These are phyloP conservation scores for Prionailurus bengalensis DNA, from an alignment of 2,113 vertebrate species.

Conservation along the genomic window DNA sequence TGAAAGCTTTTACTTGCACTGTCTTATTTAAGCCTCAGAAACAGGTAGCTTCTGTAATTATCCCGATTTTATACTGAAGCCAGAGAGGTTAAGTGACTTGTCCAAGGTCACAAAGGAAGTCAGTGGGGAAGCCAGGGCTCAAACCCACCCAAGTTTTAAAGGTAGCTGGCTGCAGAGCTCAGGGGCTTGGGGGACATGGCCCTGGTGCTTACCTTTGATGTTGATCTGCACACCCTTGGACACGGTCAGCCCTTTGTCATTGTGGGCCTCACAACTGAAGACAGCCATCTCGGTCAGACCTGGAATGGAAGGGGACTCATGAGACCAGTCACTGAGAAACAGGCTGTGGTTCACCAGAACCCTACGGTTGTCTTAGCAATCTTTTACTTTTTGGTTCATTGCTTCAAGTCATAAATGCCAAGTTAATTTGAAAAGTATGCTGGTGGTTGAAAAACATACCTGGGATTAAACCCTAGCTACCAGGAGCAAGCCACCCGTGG, in stretches of 20 bases:
- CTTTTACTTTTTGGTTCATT: neutral
- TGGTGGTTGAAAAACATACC: neutral
- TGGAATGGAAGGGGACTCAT: conserved; percentile 30
- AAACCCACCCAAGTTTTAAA: too few species aligned
- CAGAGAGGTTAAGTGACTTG: neutral
- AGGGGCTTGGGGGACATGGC: rapidly evolving
- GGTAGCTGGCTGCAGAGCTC: neutral
- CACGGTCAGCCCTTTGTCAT: conserved; percentile 92
- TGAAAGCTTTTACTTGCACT: neutral
- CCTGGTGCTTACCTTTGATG: conserved; percentile 92
- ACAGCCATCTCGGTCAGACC: conserved; percentile 90
- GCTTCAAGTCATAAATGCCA: neutral
- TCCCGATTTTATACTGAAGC: neutral
- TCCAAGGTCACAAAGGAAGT: neutral
- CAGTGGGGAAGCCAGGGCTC: neutral
- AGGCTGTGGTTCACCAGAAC: neutral
- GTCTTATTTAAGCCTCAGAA: neutral
- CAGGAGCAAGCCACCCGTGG: neutral
- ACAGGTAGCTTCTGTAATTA: neutral
- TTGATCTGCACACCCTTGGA: conserved; percentile 92
- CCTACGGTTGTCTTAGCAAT: rapidly evolving
- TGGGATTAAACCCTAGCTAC: neutral
- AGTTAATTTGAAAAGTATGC: neutral
- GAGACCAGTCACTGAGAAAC: neutral
- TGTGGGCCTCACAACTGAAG: conserved; percentile 97